Conservation (phyloP, 2,797 vertebrate species). For the Myotis pilosus region DNA sequence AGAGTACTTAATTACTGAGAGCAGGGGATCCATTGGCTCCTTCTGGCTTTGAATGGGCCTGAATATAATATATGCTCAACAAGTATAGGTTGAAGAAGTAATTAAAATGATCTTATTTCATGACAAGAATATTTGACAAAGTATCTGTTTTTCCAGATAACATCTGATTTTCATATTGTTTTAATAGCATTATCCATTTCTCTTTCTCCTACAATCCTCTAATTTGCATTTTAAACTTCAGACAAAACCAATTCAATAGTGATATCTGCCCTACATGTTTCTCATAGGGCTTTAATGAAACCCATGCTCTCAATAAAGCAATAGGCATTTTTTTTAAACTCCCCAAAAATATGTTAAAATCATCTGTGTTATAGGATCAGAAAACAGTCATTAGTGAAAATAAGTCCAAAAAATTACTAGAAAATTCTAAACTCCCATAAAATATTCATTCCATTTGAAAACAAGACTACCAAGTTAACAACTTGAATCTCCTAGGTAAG, state of each 20-base stretch:
- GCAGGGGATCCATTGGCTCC: neutral
- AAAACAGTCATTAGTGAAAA: slow-evolving; percentile 39
- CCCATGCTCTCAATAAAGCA: neutral
- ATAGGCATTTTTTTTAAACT: neutral
- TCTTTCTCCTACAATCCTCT: neutral
- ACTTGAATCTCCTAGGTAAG: slow-evolving; percentile 7
- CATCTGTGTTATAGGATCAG: neutral
- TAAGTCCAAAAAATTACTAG: neutral
- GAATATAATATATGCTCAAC: neutral
- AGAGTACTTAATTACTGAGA: neutral
- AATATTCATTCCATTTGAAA: slow-evolving; percentile 37
- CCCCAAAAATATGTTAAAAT: neutral
- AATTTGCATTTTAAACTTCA: slow-evolving; percentile 29
- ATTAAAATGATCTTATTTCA: neutral
- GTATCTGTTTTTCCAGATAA: neutral
- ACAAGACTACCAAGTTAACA: neutral
- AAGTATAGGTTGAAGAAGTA: neutral
- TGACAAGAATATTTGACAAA: neutral
- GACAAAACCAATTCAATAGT: neutral
- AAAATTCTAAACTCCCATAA: slow-evolving; percentile 45
- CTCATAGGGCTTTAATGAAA: neutral
- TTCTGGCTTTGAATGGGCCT: neutral
- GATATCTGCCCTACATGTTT: neutral
- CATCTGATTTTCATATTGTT: neutral
- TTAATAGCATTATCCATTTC: neutral